A percentile compares a stretch with the other conserved stretches of the same genome.
These are phyloP conservation scores for Loris lydekkerianus DNA, from an alignment of 2,797 vertebrate species.

Conservation along the genomic window DNA sequence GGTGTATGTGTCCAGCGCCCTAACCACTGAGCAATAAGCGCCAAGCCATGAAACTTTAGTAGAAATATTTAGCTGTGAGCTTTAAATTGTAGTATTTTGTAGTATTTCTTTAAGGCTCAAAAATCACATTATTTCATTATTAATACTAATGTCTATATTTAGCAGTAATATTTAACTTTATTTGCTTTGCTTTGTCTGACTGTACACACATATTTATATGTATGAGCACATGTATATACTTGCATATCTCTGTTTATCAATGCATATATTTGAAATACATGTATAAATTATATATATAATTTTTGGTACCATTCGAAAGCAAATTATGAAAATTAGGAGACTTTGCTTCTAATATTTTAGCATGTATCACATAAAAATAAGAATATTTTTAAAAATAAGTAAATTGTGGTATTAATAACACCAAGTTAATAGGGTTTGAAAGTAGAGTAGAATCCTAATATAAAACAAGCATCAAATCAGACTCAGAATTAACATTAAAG, in stretches of 20 bases:
- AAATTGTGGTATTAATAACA: not conserved
- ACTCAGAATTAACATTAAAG: not conserved
- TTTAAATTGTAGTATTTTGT: conserved; percentile 15
- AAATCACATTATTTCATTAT: too few relatives aligned
- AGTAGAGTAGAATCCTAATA: not conserved
- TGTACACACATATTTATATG: not conserved
- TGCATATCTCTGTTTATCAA: not conserved
- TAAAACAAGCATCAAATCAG: conserved; percentile 30
- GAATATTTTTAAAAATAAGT: not conserved
- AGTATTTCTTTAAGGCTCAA: too few relatives aligned
- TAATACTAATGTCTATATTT: not conserved
- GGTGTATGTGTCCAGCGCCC: too few relatives aligned
- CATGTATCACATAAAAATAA: not conserved
- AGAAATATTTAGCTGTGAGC: not conserved
- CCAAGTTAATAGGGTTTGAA: not conserved
- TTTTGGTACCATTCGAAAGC: not conserved
- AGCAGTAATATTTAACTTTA: not conserved
- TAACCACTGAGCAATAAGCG: too few relatives aligned
- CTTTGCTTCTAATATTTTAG: not conserved
- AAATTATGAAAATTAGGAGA: not conserved
- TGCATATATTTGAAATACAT: not conserved
- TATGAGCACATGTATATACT: not conserved
- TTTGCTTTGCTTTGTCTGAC: not conserved
- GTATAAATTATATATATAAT: not conserved
- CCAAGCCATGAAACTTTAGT: not conserved